Base-by-base conservation (phyloP, 2,113 vertebrate genomes). In the Irena cyanogastra region DNA sequence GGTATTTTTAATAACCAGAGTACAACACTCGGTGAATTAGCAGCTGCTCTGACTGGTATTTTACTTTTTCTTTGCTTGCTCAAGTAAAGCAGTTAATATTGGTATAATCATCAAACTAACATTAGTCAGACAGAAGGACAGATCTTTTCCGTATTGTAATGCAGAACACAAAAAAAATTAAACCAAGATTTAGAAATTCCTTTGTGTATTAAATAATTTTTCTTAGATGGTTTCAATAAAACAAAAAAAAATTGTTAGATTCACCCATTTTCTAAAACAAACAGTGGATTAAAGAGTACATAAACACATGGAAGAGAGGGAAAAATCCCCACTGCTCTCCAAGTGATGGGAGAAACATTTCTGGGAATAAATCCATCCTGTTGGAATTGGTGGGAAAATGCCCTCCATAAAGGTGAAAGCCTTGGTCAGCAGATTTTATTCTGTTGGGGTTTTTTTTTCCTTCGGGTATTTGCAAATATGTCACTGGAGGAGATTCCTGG, bases 1-100 rank as follows among this genome's bases (percentile, higher is more conserved):
- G 98, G 98, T 98, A 96, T 98, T 98, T 98, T 98, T 99, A 98
- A 98, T 99, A 98, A 98, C 98, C 98, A 97, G 97, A 93, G 97
- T 98, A 98, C 97, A 98, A 97, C 97, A 96, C 92, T 87, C 94
- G 94, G 95, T 97, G 98, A 98, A 98, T 98, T 98, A 98, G 98
- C 98, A 98, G 98, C 98, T 98, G 98, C 96, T 97, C 97, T 98
- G 97, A 98, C 97, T 98, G 97, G 98, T 98, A 97, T 98, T 98
- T 98, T 98, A 97, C 97, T 97, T 97, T 96, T 98, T 92, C 97
- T 98, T 98, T 98, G 98, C 98, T 98, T 98, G 98, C 98, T 98
- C 98, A 98, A 98, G 98, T 98, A 98, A 98, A 98, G 98, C 97
- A 97, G 98, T 98, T 98, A 98, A 98, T 98, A 98, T 98, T 97